A percentile compares a stretch with the other conserved stretches of the same genome.
These are phyloP conservation scores for Amphipyra berbera DNA, from an alignment of 2,888 invertebrate species.

Conservation along the genomic window DNA sequence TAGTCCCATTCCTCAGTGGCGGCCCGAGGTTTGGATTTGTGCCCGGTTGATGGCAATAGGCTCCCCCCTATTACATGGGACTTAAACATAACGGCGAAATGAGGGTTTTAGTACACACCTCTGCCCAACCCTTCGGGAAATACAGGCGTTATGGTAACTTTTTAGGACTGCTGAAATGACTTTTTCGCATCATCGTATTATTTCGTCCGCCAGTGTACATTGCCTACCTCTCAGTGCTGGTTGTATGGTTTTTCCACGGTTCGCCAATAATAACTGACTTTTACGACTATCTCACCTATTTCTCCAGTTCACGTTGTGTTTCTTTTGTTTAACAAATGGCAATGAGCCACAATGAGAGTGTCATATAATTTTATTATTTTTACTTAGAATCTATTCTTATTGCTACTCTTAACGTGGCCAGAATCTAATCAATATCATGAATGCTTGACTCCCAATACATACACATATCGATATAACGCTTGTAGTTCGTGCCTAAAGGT, in stretches of 20 bases:
- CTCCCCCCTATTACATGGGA: too few species aligned
- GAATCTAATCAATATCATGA: too few species aligned
- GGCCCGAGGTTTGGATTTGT: too few species aligned
- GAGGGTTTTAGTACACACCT: too few species aligned
- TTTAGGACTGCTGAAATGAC: too few species aligned
- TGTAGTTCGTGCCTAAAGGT: neutral
- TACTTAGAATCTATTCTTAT: slow-evolving; percentile 8
- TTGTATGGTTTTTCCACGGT: slow-evolving; percentile 50
- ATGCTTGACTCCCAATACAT: too few species aligned
- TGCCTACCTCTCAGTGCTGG: slow-evolving; percentile 47
- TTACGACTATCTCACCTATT: slow-evolving; percentile 64
- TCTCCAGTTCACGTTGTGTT: slow-evolving; percentile 33
- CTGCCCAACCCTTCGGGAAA: too few species aligned
- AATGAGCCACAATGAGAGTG: slow-evolving; percentile 38
- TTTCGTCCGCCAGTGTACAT: slow-evolving; percentile 28
- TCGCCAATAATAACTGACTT: slow-evolving; percentile 58
- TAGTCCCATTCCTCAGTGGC: too few species aligned
- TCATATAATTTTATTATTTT: slow-evolving; percentile 52
- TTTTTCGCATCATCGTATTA: neutral
- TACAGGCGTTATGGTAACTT: too few species aligned
- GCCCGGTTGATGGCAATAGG: too few species aligned
- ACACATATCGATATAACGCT: neutral
- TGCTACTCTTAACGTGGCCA: too few species aligned
- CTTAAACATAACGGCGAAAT: too few species aligned
- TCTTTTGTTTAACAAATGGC: slow-evolving; percentile 56